Evolutionary conservation across 1,140 invertebrate genomes (phyloP).

Genomic region (Gryon sp.): DNA sequence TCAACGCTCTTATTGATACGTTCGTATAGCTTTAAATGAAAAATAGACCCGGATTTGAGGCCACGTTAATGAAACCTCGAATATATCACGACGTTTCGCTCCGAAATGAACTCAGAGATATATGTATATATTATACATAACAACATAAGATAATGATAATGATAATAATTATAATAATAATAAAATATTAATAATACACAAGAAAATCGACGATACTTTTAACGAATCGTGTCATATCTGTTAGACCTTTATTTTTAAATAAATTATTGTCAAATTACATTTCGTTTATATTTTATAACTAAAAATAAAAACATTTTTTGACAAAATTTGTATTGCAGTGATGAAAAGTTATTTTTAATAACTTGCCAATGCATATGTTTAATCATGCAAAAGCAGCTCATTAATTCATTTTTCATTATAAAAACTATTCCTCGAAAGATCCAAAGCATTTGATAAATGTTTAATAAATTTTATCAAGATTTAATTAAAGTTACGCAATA

Average conservation of each 20-base stretch:
- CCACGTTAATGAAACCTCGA: constrained; percentile 57
- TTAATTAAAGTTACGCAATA: no score
- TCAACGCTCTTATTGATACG: constrained; percentile 59
- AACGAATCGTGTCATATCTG: constrained; percentile 60
- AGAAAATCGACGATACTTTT: constrained; percentile 56
- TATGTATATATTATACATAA: constrained; percentile 59
- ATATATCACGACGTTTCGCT: constrained; percentile 54
- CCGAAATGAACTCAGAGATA: constrained; percentile 53
- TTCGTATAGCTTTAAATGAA: constrained; percentile 60
- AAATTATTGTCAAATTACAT: constrained; percentile 51
- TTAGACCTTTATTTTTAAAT: constrained; percentile 49
- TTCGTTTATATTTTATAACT: constrained; percentile 58
- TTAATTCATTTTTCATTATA: no score
- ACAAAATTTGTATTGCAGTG: no score
- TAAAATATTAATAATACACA: no score
- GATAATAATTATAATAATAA: no score
- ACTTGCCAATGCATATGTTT: no score
- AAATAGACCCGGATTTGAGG: constrained; percentile 57
- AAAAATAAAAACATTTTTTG: no score
- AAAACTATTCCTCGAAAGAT: no score
- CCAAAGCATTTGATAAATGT: no score
- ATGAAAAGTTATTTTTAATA: no score
- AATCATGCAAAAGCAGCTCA: no score
- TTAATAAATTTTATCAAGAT: no score
- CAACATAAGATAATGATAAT: constrained; percentile 45